Evolutionary conservation across 2,113 vertebrate genomes (phyloP).

Genomic region (Pogona vitticeps): DNA sequence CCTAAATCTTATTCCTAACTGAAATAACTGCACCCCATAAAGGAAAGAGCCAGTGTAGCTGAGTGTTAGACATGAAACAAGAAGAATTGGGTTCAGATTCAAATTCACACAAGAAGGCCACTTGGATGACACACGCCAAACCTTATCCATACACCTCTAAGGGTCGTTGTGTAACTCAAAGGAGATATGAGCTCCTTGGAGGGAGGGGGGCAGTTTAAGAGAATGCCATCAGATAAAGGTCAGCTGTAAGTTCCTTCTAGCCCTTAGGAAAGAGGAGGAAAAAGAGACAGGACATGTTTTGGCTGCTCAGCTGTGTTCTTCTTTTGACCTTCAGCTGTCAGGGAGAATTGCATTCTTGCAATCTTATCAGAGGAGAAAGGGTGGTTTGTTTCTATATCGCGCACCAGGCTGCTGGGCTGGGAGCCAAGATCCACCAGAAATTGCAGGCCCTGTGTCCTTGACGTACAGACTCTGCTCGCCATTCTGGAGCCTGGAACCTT

Average conservation of each 20-base stretch:
- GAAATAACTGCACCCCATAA: not conserved
- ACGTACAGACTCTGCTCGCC: not conserved
- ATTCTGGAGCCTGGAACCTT: not conserved
- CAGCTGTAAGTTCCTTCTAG: not conserved
- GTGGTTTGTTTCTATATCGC: not conserved
- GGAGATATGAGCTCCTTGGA: not conserved
- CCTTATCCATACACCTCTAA: not conserved
- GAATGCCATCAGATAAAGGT: not conserved
- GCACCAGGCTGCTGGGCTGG: conserved; percentile 1
- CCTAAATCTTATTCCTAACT: too few species aligned
- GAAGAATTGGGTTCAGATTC: not conserved
- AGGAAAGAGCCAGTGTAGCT: not conserved
- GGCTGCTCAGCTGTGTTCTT: conserved; percentile 3
- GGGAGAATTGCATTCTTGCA: conserved; percentile 23
- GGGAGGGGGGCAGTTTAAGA: too few species aligned
- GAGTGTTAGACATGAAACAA: not conserved
- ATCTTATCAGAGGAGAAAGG: conserved; percentile 23
- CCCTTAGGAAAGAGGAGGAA: not conserved
- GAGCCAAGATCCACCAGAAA: conserved; percentile 15
- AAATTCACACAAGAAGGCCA: not conserved
- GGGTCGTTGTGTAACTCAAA: not conserved
- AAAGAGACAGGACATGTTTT: not conserved
- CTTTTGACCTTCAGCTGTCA: conserved; percentile 32
- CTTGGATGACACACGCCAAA: not conserved
- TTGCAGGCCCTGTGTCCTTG: conserved; percentile 8